A percentile compares a stretch with the other conserved stretches of the same genome.
Evolutionary conservation across 2,113 vertebrate species (phyloP).

Genomic region (Oryzias javanicus): DNA sequence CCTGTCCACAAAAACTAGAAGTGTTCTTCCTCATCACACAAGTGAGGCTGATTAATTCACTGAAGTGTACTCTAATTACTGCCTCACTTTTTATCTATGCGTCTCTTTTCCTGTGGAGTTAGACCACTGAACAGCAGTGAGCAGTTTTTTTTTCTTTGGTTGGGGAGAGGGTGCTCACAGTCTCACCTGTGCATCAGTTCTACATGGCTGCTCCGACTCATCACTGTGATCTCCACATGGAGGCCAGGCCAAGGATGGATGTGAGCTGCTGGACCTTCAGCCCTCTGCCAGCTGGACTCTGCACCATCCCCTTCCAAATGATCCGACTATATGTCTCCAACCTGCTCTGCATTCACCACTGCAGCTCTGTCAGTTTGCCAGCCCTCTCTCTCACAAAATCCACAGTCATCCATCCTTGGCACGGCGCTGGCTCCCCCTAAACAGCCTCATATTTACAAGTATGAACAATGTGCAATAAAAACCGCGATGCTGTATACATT

Average conservation of each 20-base stretch:
- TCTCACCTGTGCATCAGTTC: constrained; percentile 72
- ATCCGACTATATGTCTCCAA: constrained; percentile 4
- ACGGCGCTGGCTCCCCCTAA: not conserved
- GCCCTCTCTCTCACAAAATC: not conserved
- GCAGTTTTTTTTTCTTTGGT: constrained; percentile 23
- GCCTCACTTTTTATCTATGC: constrained; percentile 20
- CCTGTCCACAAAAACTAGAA: constrained; percentile 61
- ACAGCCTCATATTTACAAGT: not conserved
- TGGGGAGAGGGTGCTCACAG: constrained; percentile 18
- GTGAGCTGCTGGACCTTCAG: constrained; percentile 32
- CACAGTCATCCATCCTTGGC: not conserved
- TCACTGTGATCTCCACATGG: constrained; percentile 58
- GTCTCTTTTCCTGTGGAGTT: constrained; percentile 9
- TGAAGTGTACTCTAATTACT: constrained; percentile 71
- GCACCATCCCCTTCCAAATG: constrained; percentile 25
- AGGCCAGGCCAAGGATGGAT: constrained; percentile 43
- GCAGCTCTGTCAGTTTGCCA: not conserved
- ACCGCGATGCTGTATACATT: too few species aligned
- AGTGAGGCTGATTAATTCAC: constrained; percentile 69
- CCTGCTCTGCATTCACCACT: not conserved
- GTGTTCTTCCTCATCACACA: constrained; percentile 74
- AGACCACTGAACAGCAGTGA: not conserved
- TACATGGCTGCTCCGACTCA: constrained; percentile 57
- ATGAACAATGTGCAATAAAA: not conserved
- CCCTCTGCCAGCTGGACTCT: constrained; percentile 27